A percentile compares a stretch with the other conserved stretches of the same genome.
phyloP scores from a whole-genome alignment of 2,113 vertebrate genomes.

The Epinephelus moara region DNA sequence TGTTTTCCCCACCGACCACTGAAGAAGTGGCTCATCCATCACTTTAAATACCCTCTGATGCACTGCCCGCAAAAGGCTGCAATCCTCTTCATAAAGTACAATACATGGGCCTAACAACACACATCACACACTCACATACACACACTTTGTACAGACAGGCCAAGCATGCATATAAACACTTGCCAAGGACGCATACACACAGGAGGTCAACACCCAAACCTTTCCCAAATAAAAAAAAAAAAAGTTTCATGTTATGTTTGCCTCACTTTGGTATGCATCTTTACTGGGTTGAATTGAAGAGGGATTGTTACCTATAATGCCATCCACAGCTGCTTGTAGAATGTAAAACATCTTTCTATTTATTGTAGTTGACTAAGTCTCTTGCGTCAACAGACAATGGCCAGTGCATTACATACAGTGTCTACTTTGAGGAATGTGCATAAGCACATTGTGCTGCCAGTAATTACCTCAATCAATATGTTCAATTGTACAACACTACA shows the following conservation, averaged over 20 bases:
- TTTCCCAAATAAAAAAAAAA: background rate
- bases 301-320: background rate
- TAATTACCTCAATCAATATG: background rate
- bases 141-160: slow-evolving; percentile 11
- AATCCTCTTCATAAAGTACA: slow-evolving; percentile 32
- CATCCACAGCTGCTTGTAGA: background rate
- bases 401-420: background rate
- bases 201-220: background rate
- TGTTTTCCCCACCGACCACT: slow-evolving; percentile 48
- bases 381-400: background rate
- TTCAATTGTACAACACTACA: background rate
- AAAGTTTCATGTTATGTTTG: no score
- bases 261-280: background rate
- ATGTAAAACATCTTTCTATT: background rate
- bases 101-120: slow-evolving; percentile 3
- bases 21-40: slow-evolving; percentile 64
- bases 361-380: background rate
- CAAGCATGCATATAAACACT: background rate
- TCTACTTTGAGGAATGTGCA: background rate
- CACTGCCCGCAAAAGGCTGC: slow-evolving; percentile 38
- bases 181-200: slow-evolving; percentile 5
- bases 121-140: slow-evolving; percentile 16
- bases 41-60: slow-evolving; percentile 63
- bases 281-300: background rate
- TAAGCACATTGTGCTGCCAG: background rate